phyloP scores from a whole-genome alignment of 2,888 invertebrate genomes.

The Anoncus sp. region DNA sequence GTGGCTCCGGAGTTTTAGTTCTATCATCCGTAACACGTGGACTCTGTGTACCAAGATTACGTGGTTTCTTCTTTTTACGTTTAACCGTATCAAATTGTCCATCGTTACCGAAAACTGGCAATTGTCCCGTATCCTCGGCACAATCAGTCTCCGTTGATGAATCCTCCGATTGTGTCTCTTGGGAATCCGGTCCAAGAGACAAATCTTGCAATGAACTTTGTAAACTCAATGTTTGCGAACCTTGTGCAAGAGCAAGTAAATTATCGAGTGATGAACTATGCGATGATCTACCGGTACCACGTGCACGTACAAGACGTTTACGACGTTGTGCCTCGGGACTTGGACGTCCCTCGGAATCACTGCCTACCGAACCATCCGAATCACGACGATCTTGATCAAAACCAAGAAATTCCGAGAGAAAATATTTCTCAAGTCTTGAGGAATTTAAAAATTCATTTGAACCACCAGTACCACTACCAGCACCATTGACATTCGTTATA shows the following conservation, averaged over 20 bases:
- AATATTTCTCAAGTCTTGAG: conserved; percentile 93
- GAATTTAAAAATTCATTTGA: conserved; percentile 87
- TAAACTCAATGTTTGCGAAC: conserved; percentile 78
- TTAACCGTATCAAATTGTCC: conserved; percentile 93
- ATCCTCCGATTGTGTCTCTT: conserved; percentile 83
- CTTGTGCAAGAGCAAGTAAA: conserved; percentile 85
- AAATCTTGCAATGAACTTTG: conserved; percentile 80
- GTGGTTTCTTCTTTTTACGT: conserved; percentile 90
- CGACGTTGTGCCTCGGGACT: conserved; percentile 93
- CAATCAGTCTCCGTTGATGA: conserved; percentile 90
- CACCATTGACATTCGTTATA: no score
- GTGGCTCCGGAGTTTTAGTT: conserved; percentile 87
- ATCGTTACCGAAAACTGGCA: conserved; percentile 87
- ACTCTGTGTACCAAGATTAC: conserved; percentile 81
- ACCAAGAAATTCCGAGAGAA: conserved; percentile 93
- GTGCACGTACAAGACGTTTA: conserved; percentile 91
- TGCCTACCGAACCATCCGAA: conserved; percentile 94
- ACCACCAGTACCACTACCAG: no score
- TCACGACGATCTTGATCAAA: conserved; percentile 91
- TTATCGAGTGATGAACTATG: conserved; percentile 93
- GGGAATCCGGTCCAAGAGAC: conserved; percentile 77
- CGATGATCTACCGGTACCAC: conserved; percentile 92
- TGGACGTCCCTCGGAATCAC: conserved; percentile 94
- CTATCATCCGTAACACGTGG: conserved; percentile 85
- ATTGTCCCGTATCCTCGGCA: conserved; percentile 85